Evolutionary conservation across 2,113 vertebrate species (phyloP).

Genomic region (Eclectus roratus): DNA sequence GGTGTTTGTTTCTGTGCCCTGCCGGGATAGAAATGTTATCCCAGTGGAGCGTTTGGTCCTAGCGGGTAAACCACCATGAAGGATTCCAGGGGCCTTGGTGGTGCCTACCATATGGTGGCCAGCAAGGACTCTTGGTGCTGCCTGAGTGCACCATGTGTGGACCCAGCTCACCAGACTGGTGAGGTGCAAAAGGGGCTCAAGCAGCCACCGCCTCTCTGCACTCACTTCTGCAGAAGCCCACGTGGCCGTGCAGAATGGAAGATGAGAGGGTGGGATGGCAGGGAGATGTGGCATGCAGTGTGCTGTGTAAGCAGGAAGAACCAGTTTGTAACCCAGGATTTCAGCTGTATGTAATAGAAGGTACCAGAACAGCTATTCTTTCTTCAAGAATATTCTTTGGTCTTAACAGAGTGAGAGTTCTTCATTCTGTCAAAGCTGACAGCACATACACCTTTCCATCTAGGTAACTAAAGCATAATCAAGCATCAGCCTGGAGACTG

Average conservation of each 20-base stretch:
- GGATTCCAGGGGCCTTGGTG: fast-evolving
- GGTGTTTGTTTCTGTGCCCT: background rate
- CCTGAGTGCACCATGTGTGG: background rate
- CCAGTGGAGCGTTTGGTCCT: background rate
- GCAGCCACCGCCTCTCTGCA: background rate
- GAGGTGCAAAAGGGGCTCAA: background rate
- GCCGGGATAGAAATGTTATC: fast-evolving
- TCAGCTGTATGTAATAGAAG: background rate
- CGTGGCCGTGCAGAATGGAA: fast-evolving
- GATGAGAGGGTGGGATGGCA: fast-evolving
- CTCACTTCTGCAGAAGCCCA: background rate
- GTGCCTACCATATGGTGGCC: background rate
- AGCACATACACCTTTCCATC: background rate
- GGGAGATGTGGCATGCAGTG: background rate
- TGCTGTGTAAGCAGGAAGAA: background rate
- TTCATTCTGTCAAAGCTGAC: background rate
- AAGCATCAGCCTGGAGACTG: background rate
- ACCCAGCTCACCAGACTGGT: fast-evolving
- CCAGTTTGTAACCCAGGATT: background rate
- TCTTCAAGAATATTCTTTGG: background rate
- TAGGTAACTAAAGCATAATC: background rate
- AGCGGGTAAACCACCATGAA: background rate
- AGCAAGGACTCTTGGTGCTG: background rate
- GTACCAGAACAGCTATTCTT: background rate
- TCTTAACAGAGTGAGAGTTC: background rate